These are phyloP conservation scores for Aldabrachelys gigantea DNA, from an alignment of 2,113 vertebrate genomes.

Conservation along the genomic window DNA sequence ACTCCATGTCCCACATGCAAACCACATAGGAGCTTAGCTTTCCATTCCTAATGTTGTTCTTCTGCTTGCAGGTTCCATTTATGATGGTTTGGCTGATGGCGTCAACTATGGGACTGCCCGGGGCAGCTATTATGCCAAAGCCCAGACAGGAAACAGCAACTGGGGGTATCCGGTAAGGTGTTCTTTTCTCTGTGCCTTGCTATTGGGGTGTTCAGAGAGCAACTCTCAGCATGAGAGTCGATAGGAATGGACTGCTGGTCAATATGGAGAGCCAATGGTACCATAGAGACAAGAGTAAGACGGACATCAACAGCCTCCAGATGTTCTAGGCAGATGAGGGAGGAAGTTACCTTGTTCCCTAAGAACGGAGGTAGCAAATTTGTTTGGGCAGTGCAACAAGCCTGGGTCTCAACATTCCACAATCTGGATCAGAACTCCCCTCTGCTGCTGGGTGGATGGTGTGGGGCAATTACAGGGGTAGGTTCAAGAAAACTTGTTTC, in stretches of 20 bases:
- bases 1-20: neutral
- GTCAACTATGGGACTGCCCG: conserved; percentile 79
- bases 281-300: accelerated
- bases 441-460: neutral
- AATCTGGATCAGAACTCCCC: neutral
- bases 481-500: neutral
- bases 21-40: neutral
- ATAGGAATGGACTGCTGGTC: neutral
- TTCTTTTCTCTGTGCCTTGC: neutral
- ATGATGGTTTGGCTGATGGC: conserved; percentile 77
- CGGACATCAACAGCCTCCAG: neutral
- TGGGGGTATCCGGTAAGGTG: conserved; percentile 83
- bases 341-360: neutral
- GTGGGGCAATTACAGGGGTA: neutral
- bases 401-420: neutral
- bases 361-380: neutral
- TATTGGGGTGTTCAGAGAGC: neutral
- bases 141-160: conserved; percentile 74
- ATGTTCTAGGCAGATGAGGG: neutral
- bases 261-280: neutral
- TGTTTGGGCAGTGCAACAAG: neutral
- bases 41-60: conserved; percentile 20
- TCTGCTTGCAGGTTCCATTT: conserved; percentile 78
- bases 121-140: conserved; percentile 80
- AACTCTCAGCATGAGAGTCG: neutral